These are phyloP conservation scores for Cyanoramphus novaezelandiae DNA, from an alignment of 2,113 vertebrate species.

Conservation along the genomic window DNA sequence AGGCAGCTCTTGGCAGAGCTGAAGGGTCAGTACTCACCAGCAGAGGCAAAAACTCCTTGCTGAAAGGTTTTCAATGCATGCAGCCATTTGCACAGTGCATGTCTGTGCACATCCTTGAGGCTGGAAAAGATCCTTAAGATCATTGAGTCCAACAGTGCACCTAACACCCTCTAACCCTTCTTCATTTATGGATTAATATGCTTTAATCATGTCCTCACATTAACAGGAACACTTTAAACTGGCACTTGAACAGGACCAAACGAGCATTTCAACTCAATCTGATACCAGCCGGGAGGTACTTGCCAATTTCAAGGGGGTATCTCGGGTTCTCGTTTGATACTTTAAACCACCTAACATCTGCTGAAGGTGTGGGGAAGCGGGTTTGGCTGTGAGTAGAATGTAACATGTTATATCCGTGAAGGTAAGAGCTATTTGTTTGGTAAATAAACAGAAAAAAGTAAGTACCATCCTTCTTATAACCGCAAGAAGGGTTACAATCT, in stretches of 20 bases:
- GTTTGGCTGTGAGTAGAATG: neutral
- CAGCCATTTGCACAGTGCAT: neutral
- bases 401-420: neutral
- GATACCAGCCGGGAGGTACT: neutral
- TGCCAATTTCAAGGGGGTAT: neutral
- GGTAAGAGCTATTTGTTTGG: neutral
- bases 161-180: neutral
- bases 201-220: neutral
- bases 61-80: neutral
- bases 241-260: neutral
- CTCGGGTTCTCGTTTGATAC: neutral
- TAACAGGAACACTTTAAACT: neutral
- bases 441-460: neutral
- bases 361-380: neutral
- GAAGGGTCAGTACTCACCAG: neutral
- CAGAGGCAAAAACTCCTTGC: neutral
- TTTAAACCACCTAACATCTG: neutral
- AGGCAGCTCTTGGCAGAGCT: neutral
- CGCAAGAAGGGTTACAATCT: neutral
- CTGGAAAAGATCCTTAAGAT: neutral
- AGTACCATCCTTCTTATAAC: neutral
- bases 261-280: neutral
- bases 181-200: neutral
- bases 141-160: neutral
- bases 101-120: neutral